Evolutionary conservation across 2,888 invertebrate species (phyloP), one percentile per base, ranked within the genome.

Genomic region (Tinea semifulvella): DNA sequence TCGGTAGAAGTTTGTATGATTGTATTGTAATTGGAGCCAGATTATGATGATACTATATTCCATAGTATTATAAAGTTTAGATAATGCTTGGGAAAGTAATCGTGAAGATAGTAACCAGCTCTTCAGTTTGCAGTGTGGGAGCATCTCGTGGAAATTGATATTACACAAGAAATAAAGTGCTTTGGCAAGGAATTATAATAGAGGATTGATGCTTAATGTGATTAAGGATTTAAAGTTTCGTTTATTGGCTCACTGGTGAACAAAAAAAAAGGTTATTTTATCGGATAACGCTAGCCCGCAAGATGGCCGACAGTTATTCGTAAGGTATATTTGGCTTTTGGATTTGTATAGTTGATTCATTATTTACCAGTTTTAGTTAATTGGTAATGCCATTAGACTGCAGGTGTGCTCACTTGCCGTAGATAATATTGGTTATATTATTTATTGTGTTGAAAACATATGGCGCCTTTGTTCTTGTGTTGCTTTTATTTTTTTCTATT

Each of bases 271-370:
- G 63, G 57, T 55, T 62, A 67, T 63, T 60, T 63, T 70, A 65
- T 76, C 76, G 75, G 68, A 74, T 75, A 79, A 76, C 76, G 79
- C 77, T 57, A 77, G 75, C 72, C 77, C 67, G 76, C 80, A 80
- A 80, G 73, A 80, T 80, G 80, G 80, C 80, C 79, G 80, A 75
- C 79, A 73, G 72, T 74, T 77, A 69, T 75, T 79, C 70, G 76
- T 80, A 74, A 77, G 76, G 77, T 77, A 76, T 67, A 65, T 67
- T 43, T 27, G 31, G 65, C 66, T 63, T 65, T 67, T 61, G 57
- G 56, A 53, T 62, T 58, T 50, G 52, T 19, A 50, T 58, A 36
- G 18, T 36, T 18, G 4, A 13, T 7, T 47, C 18, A 18, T 28
- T n/a, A 45, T 48, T 46, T 45, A 46, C 50, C 46, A 31, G n/a